Conservation (phyloP, 2,888 invertebrate species). For the Arrhopalites spinosus region DNA sequence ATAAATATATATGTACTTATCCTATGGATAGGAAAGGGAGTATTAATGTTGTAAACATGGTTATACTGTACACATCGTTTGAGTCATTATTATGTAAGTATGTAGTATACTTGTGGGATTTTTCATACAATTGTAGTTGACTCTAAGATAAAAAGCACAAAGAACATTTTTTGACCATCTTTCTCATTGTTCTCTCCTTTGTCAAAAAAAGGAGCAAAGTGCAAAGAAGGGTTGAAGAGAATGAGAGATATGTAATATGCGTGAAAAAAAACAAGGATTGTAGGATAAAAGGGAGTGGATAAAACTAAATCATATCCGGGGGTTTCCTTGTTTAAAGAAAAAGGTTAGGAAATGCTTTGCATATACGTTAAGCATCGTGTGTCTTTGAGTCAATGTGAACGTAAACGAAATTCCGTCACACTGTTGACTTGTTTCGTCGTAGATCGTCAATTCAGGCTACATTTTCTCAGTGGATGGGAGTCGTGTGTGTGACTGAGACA, state of each 20-base stretch:
- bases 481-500: too few species aligned
- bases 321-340: not conserved
- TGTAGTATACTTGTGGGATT: not conserved
- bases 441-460: too few species aligned
- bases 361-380: too few species aligned
- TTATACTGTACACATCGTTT: not conserved
- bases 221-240: not conserved
- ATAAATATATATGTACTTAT: not conserved
- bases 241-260: not conserved
- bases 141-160: not conserved
- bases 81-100: not conserved
- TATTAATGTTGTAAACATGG: not conserved
- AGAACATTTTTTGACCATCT: slow-evolving; percentile 9
- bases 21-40: not conserved
- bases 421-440: too few species aligned
- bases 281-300: not conserved
- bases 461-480: too few species aligned
- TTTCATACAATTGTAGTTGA: not conserved
- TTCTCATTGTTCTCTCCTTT: not conserved
- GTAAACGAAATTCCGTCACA: too few species aligned
- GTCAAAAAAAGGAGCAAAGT: slow-evolving; percentile 12
- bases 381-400: too few species aligned
- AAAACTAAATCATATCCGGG: slow-evolving; percentile 2
- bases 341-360: too few species aligned
- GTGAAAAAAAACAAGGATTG: too few species aligned